phyloP scores from a whole-genome alignment of 1,140 invertebrate species.

The Piezodorus guildinii region DNA sequence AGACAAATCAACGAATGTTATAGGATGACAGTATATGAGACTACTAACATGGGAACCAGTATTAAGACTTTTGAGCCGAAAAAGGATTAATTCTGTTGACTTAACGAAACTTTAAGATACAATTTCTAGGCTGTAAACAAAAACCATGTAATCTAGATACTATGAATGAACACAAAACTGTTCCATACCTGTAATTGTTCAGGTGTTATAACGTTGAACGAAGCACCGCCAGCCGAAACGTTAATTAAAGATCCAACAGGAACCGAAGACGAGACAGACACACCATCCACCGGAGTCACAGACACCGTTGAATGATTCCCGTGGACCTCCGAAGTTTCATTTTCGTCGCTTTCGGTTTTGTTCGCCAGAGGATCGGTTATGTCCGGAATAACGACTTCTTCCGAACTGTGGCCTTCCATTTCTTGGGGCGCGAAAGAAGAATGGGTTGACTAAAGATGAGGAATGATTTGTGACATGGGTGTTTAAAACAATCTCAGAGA shows the following conservation, averaged over 20 bases:
- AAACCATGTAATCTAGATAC: neutral
- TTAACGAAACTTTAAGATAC: too few species aligned
- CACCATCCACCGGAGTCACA: slow-evolving; percentile 32
- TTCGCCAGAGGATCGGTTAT: slow-evolving; percentile 50
- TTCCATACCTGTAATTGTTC: slow-evolving; percentile 54
- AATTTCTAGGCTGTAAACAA: neutral
- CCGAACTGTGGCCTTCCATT: slow-evolving; percentile 34
- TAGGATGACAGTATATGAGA: too few species aligned
- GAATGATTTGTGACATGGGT: too few species aligned
- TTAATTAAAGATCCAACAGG: slow-evolving; percentile 68
- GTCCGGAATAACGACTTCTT: slow-evolving; percentile 54
- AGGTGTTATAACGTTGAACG: slow-evolving; percentile 73
- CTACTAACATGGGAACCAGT: too few species aligned
- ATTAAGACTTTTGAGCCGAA: too few species aligned
- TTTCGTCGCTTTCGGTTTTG: slow-evolving; percentile 42
- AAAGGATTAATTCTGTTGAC: too few species aligned
- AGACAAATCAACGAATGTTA: too few species aligned
- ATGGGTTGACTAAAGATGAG: too few species aligned
- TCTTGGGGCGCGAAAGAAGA: neutral
- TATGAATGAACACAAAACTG: neutral
- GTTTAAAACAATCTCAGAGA: too few species aligned
- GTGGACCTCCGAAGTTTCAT: slow-evolving; percentile 32
- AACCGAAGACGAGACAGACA: slow-evolving; percentile 39
- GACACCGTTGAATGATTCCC: slow-evolving; percentile 21
- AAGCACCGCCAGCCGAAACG: slow-evolving; percentile 45